Conservation (phyloP, 2,113 vertebrate species). For the Pseudonaja textilis region DNA sequence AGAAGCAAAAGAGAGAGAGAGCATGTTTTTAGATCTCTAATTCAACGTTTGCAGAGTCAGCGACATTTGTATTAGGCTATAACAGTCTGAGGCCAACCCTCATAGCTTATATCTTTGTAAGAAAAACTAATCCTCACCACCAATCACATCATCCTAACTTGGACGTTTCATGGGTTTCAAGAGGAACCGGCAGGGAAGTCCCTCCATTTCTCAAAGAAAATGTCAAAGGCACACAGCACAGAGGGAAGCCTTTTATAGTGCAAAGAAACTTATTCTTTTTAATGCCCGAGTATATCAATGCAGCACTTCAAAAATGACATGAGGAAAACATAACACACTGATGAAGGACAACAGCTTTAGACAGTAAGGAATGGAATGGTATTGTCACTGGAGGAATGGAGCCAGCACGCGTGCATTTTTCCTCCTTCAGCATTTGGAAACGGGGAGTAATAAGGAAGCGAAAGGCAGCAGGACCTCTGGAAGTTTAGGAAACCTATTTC, state of each 20-base stretch:
- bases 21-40: not conserved
- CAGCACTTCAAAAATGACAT: not conserved
- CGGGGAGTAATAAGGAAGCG: not conserved
- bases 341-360: not conserved
- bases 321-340: not conserved
- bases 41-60: not conserved
- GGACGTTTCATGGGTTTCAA: not conserved
- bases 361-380: not conserved
- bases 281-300: constrained; percentile 4
- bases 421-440: not conserved
- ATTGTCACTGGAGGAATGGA: not conserved
- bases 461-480: not conserved
- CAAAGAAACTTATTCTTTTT: not conserved
- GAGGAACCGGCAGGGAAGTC: not conserved
- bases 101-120: not conserved
- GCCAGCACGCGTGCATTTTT: not conserved
- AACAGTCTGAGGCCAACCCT: not conserved
- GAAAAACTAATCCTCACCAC: not conserved
- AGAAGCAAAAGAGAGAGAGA: not conserved
- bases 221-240: not conserved
- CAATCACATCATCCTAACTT: not conserved
- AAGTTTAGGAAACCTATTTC: not conserved
- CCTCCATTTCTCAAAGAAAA: not conserved
- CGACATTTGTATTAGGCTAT: not conserved
- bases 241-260: not conserved